Evolutionary conservation across 2,797 vertebrate species (phyloP), one percentile per base, ranked within the genome.

Genomic region (Lagodon rhomboides): DNA sequence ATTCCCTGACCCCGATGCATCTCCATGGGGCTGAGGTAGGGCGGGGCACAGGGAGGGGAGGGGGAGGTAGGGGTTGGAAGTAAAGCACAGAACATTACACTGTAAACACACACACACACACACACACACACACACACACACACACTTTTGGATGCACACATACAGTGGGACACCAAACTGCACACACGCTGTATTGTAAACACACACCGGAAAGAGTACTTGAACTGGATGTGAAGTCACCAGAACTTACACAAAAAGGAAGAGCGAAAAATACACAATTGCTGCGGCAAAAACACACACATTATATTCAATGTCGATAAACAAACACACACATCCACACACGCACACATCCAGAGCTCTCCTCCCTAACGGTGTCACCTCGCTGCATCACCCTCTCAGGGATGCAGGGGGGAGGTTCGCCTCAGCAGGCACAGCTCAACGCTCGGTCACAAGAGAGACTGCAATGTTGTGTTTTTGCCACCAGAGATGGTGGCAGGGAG

Each of bases 1-100:
- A 95, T 95, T 95, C 95, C 94, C 94, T 95, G 94, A 95, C 95
- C 95, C 93, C 89, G 64, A 83, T 89, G 85, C 93, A 92, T 94
- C 94, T 94, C 94, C 87, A 79, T 78, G 92, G 95, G 93, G 92
- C 92, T 92, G 92, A 93, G 92, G 92, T 91, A 94, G 93, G 93
- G 95, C 90, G 92, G 93, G 92, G 91, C 87, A 86, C 73, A 7
- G 68, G 77, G 62, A 87, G 75, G 75, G 68, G 75, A 69, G 73
- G 82, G 79, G 82, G 83, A 56, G 83, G 70, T 18, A 69, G 51
- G 61, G 86, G 75, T 78, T 88, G 71, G 75, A 85, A 86, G 85
- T 82, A 88, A 84, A 88, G 75, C 83, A 74, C 81, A 87, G 84
- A 70, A 68, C 80, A 85, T 87, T 71, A 83, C 80, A 75, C 64